phyloP scores from a whole-genome alignment of 2,113 vertebrate species.

The Corythoichthys intestinalis region DNA sequence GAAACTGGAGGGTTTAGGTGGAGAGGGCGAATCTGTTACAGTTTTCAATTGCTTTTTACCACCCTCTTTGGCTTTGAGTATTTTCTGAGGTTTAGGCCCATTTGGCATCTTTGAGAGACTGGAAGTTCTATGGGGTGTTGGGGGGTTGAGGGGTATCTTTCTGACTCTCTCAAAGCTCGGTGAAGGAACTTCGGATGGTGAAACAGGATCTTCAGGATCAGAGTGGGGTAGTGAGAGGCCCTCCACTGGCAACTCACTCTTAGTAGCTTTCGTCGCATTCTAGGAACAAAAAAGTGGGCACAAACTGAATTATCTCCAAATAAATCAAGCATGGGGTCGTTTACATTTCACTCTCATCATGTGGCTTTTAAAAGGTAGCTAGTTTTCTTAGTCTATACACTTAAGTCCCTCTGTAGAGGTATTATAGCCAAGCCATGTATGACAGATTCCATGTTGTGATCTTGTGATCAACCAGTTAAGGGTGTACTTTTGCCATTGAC shows the following conservation, averaged over 20 bases:
- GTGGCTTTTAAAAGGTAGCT: not conserved
- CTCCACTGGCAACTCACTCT: slow-evolving; percentile 78
- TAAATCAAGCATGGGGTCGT: not conserved
- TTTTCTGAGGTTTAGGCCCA: slow-evolving; percentile 79
- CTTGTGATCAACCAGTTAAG: too few species aligned
- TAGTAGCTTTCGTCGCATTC: slow-evolving; percentile 89
- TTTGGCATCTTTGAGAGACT: slow-evolving; percentile 82
- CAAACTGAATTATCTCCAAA: not conserved
- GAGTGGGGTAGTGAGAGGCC: slow-evolving; percentile 77
- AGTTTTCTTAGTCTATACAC: not conserved
- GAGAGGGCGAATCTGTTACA: slow-evolving; percentile 74
- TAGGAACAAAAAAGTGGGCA: slow-evolving; percentile 35
- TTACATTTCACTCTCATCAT: not conserved
- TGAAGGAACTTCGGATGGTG: slow-evolving; percentile 73
- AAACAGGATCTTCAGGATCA: slow-evolving; percentile 76
- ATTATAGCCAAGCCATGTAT: too few species aligned
- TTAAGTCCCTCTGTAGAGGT: too few species aligned
- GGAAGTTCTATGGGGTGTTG: slow-evolving; percentile 81
- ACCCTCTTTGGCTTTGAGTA: slow-evolving; percentile 86
- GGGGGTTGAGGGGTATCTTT: slow-evolving; percentile 71
- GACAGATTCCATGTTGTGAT: too few species aligned
- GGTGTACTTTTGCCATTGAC: too few species aligned
- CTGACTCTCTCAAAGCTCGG: slow-evolving; percentile 67
- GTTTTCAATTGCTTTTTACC: slow-evolving; percentile 92
- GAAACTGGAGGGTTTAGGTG: slow-evolving; percentile 84